phyloP scores from a whole-genome alignment of 2,888 invertebrate genomes.

The Stictocephala bisonia region DNA sequence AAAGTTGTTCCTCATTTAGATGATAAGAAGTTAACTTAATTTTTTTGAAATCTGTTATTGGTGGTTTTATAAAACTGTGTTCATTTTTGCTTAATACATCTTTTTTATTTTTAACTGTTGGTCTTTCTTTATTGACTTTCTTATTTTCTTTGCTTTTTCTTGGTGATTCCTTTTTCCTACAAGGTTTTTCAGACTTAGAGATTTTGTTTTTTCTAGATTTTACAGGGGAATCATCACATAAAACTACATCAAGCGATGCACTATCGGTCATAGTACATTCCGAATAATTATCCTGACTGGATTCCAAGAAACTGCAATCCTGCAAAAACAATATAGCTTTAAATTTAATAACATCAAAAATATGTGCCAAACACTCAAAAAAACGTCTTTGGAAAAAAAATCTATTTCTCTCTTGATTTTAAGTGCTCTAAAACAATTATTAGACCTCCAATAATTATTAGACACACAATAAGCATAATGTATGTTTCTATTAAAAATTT shows the following conservation, averaged over 20 bases:
- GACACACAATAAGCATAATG: too few species aligned
- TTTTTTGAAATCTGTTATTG: neutral
- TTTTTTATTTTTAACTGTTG: neutral
- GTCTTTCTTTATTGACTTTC: neutral
- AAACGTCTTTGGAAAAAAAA: too few species aligned
- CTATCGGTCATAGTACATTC: neutral
- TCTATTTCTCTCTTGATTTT: too few species aligned
- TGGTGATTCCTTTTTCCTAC: conserved; percentile 7
- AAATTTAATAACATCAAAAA: too few species aligned
- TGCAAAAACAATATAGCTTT: conserved; percentile 13
- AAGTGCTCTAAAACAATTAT: too few species aligned
- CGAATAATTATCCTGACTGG: conserved; percentile 26
- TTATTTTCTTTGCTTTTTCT: neutral
- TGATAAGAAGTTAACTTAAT: neutral
- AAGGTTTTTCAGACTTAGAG: neutral
- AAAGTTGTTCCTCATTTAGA: neutral
- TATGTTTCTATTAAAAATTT: too few species aligned
- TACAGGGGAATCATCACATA: neutral
- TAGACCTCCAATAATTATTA: too few species aligned
- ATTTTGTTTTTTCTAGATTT: conserved; percentile 2
- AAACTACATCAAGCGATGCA: neutral
- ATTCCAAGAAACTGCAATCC: conserved; percentile 29
- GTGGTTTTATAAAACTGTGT: neutral
- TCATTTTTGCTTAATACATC: neutral
- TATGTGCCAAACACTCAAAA: too few species aligned